Evolutionary conservation across 2,113 vertebrate genomes (phyloP).

Genomic region (Oostethus manadensis): DNA sequence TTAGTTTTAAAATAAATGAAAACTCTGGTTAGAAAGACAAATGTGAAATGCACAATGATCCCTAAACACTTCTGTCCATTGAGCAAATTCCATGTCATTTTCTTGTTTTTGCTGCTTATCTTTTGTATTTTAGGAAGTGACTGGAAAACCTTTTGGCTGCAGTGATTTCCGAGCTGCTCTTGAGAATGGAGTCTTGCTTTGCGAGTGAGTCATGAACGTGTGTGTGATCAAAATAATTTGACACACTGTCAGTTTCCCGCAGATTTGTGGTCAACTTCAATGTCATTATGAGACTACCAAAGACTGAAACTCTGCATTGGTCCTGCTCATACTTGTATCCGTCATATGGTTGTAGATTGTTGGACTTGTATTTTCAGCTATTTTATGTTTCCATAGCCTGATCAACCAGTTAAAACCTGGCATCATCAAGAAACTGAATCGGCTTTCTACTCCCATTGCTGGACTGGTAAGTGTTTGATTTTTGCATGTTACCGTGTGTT

Average conservation of each 20-base stretch:
- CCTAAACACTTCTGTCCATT: neutral
- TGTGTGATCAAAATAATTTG: too few relatives aligned
- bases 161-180: slow-evolving; percentile 85
- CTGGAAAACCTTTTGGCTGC: slow-evolving; percentile 82
- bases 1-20: too few relatives aligned
- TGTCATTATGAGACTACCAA: too few relatives aligned
- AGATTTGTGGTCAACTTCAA: too few relatives aligned
- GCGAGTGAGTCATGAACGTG: slow-evolving; percentile 81
- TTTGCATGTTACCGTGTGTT: neutral
- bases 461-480: slow-evolving; percentile 80
- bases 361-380: neutral
- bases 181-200: slow-evolving; percentile 88
- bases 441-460: slow-evolving; percentile 89
- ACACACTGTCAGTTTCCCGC: too few relatives aligned
- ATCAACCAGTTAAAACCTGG: slow-evolving; percentile 93
- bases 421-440: slow-evolving; percentile 86
- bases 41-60: too few relatives aligned
- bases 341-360: neutral
- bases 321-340: neutral
- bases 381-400: slow-evolving; percentile 65
- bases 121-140: slow-evolving; percentile 76
- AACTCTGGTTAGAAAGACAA: too few relatives aligned
- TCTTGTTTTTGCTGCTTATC: neutral
- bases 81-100: neutral
- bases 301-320: too few relatives aligned